Conservation (phyloP, 1,140 invertebrate species). For the Onthophagus taurus region DNA sequence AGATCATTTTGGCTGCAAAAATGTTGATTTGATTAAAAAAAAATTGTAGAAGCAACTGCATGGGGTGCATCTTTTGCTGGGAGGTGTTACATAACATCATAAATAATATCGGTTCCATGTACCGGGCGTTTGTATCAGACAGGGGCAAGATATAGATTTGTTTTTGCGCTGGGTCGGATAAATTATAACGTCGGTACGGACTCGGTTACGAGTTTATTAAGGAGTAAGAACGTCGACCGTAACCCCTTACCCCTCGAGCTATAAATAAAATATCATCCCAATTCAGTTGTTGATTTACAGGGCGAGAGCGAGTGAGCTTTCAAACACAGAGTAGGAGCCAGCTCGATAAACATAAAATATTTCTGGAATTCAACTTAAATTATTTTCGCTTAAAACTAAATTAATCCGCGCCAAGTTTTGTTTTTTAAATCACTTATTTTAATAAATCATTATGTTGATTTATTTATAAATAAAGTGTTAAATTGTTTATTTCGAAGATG, state of each 20-base stretch:
- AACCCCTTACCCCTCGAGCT: conserved; percentile 18
- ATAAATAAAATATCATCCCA: conserved; percentile 29
- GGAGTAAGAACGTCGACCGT: conserved; percentile 25
- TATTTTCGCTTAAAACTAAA: too few species aligned
- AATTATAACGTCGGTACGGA: conserved; percentile 16
- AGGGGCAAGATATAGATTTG: conserved; percentile 5
- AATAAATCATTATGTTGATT: too few species aligned
- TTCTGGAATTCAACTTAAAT: too few species aligned
- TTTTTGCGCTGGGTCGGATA: conserved; percentile 11
- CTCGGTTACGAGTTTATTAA: conserved; percentile 27
- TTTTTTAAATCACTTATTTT: too few species aligned
- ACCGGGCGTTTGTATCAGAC: neutral
- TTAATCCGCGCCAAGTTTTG: too few species aligned
- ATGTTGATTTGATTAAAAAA: too few species aligned
- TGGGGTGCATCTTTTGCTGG: too few species aligned
- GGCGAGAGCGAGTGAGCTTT: conserved; percentile 7
- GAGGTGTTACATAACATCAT: conserved; percentile 10
- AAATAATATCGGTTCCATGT: conserved; percentile 2
- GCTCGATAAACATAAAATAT: too few species aligned
- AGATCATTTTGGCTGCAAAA: too few species aligned
- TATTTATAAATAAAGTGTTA: too few species aligned
- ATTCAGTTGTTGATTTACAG: conserved; percentile 23
- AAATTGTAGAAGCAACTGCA: too few species aligned
- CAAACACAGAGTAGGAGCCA: too few species aligned
- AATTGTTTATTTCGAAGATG: conserved; percentile 1